phyloP scores from a whole-genome alignment of 2,797 vertebrate genomes.

The Chelon labrosus region DNA sequence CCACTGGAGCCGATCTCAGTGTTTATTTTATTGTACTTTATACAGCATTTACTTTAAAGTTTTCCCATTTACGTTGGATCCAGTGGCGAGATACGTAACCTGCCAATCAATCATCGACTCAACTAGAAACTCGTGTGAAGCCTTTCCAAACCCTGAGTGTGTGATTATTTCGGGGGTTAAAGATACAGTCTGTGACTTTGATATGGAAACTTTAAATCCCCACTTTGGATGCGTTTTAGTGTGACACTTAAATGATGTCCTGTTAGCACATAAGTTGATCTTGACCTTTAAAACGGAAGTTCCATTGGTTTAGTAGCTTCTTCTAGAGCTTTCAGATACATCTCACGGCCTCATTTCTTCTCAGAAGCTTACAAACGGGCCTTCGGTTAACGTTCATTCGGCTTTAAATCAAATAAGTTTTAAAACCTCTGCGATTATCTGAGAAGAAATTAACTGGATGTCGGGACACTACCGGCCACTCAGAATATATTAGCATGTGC shows the following conservation, averaged over 20 bases:
- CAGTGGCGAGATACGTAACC: background rate
- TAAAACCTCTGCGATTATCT: background rate
- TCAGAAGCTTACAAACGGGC: background rate
- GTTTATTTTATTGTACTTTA: conserved; percentile 20
- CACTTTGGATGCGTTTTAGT: too few relatives aligned
- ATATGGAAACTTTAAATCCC: background rate
- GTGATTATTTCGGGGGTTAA: background rate
- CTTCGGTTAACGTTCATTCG: background rate
- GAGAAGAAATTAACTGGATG: background rate
- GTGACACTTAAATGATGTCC: background rate
- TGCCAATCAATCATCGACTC: conserved; percentile 2
- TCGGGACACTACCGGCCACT: too few relatives aligned
- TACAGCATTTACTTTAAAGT: conserved; percentile 16
- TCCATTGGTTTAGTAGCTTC: too few relatives aligned
- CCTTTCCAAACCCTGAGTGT: conserved; percentile 1
- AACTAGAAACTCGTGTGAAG: background rate
- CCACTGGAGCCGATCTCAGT: conserved; percentile 5
- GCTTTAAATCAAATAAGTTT: background rate
- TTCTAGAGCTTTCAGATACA: too few relatives aligned
- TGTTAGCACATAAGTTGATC: too few relatives aligned
- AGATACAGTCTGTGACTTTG: background rate
- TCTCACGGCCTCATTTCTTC: background rate
- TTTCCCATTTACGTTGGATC: background rate
- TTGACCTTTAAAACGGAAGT: background rate
- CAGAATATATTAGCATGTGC: background rate